Evolutionary conservation across 2,113 vertebrate genomes (phyloP).

Genomic region (Elachura formosa): DNA sequence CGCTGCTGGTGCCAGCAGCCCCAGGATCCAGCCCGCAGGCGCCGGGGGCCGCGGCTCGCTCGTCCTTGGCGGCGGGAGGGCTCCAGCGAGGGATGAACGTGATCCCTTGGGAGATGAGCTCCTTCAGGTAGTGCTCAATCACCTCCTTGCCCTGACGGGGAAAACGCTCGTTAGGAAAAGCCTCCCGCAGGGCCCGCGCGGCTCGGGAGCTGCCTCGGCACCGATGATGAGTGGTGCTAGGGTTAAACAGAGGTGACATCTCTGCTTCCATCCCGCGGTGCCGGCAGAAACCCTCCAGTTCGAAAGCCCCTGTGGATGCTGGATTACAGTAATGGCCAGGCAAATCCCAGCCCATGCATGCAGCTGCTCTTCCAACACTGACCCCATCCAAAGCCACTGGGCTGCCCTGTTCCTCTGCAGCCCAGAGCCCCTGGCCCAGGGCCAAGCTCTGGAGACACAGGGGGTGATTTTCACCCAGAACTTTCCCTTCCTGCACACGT

Average conservation of each 20-base stretch:
- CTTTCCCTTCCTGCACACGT: not conserved
- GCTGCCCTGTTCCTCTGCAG: not conserved
- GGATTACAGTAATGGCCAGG: not conserved
- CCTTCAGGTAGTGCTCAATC: conserved; percentile 81
- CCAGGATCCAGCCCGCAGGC: not conserved
- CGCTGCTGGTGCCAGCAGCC: not conserved
- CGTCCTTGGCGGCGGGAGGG: not conserved
- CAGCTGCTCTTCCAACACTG: not conserved
- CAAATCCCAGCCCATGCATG: not conserved
- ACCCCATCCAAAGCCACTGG: not conserved
- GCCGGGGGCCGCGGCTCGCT: not conserved
- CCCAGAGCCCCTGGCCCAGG: not conserved
- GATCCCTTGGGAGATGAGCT: conserved; percentile 79
- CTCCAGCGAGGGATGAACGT: conserved; percentile 79
- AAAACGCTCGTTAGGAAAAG: not conserved
- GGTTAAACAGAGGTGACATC: not conserved
- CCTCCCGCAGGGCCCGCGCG: not conserved
- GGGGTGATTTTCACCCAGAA: not conserved
- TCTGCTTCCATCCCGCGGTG: not conserved
- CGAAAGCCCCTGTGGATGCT: not conserved
- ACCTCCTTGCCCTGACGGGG: conserved; percentile 81
- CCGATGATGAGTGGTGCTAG: not conserved
- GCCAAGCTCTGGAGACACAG: not conserved
- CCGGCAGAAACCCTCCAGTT: not conserved
- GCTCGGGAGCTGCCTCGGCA: not conserved